Base-by-base conservation (phyloP, 2,888 invertebrate species). In the Trissoscelio sp. region DNA sequence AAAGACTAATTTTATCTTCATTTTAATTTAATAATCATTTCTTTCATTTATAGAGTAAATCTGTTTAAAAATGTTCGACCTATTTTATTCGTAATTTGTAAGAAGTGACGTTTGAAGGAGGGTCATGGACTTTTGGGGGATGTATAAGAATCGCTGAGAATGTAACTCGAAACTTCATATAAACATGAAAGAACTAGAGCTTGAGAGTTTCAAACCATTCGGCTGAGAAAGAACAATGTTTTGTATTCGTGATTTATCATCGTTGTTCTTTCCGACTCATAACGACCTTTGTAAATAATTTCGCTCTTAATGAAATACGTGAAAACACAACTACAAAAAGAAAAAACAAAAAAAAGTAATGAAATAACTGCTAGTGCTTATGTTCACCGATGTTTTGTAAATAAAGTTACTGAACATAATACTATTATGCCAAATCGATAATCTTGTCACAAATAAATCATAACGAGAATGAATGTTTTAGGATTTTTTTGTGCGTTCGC, bases 361-460 rank as follows among this genome's bases (percentile, higher is more conserved):
- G 37, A 62, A 66, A 79, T 53, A 73, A 67, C 34, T 75, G 66
- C 81, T 81, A 81, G 75, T 77, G 75, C 72, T 81, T 81, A 81
- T 75, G 80, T 81, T 81, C 80, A 81, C 53, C 75, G 66, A 75
- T 75, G 64, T 75, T 81, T 81, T 81, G 80, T 81, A 81, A 81
- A 81, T 81, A 81, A 81, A 81, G 75, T 75, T 81, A 75, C 70
- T 81, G 72, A 75, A 81, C 80, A 81, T 81, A 81, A 81, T 81
- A 74, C 53, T 62, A 75, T 64, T 75, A 81, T 81, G 80, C 80
- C 75, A 81, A 81, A 81, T 75, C 60, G 60, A 81, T 81, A 70
- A 75, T 81, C 75, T 81, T 81, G 80, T 81, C 80, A 81, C 72
- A 70, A 81, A 81, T 81, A 81, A 81, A 81, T 72, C 66, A 75